Conservation (phyloP, 1,140 invertebrate species). For the Monochamus saltuarius region DNA sequence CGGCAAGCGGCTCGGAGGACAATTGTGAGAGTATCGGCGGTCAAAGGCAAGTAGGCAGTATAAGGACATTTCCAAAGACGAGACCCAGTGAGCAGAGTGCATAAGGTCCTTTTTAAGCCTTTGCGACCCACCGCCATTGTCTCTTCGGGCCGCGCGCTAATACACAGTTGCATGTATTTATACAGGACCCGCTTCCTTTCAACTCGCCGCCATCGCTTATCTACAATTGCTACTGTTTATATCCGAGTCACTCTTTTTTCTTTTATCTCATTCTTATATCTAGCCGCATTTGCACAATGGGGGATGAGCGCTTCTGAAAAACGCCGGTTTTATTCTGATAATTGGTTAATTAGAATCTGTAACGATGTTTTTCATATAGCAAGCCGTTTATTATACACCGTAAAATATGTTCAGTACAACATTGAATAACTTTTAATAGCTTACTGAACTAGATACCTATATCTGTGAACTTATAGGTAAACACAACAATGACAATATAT, state of each 20-base stretch:
- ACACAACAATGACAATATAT: too few species aligned
- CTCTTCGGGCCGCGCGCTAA: conserved; percentile 30
- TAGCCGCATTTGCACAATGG: not conserved
- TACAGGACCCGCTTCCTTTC: conserved; percentile 36
- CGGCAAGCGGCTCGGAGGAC: conserved; percentile 1
- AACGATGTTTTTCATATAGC: too few species aligned
- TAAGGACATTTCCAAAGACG: conserved; percentile 18
- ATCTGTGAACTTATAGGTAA: too few species aligned
- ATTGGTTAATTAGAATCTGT: too few species aligned
- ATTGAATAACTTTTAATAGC: too few species aligned
- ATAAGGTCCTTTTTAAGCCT: conserved; percentile 2
- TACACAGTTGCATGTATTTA: conserved; percentile 44
- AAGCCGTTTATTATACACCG: too few species aligned
- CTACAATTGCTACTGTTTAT: conserved; percentile 41
- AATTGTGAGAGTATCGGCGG: conserved; percentile 6
- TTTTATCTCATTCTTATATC: conserved; percentile 23
- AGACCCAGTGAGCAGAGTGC: conserved; percentile 1
- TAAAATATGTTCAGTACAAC: too few species aligned
- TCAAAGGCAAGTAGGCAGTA: conserved; percentile 18
- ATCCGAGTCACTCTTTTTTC: conserved; percentile 24
- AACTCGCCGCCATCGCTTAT: conserved; percentile 36
- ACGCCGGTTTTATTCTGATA: too few species aligned
- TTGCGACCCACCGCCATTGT: conserved; percentile 31
- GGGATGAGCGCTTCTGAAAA: too few species aligned
- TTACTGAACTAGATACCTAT: too few species aligned